phyloP scores from a whole-genome alignment of 2,888 invertebrate species.

The Xanthia icteritia region DNA sequence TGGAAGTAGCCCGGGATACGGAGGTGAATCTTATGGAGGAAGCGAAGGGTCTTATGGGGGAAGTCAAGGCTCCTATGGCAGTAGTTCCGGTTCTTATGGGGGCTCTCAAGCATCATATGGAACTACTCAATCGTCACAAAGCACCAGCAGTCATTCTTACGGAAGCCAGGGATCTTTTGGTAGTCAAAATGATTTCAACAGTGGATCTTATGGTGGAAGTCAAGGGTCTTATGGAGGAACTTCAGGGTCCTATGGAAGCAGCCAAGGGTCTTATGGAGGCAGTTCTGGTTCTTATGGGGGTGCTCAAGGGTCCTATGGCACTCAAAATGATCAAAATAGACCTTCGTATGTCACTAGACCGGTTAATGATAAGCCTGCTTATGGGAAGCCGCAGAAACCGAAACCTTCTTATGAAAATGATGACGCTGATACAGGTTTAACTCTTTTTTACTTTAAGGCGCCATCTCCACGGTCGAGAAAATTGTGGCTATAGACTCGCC shows the following conservation, averaged over 20 bases:
- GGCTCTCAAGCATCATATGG: constrained; percentile 42
- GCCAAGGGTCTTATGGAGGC: constrained; percentile 32
- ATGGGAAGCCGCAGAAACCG: constrained; percentile 59
- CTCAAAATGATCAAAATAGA: constrained; percentile 45
- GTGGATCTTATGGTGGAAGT: constrained; percentile 38
- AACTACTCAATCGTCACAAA: constrained; percentile 37
- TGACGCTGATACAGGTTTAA: constrained; percentile 38
- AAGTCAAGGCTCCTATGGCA: constrained; percentile 50
- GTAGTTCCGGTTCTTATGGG: constrained; percentile 38
- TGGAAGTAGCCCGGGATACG: constrained; percentile 30
- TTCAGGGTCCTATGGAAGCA: constrained; percentile 36
- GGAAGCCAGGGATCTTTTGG: constrained; percentile 29
- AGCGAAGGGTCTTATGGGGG: constrained; percentile 45
- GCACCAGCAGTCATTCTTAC: constrained; percentile 22
- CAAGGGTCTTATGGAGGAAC: constrained; percentile 35
- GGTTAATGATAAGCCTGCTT: constrained; percentile 38
- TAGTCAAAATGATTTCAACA: constrained; percentile 28
- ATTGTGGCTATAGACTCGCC: no score
- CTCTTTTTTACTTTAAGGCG: no score
- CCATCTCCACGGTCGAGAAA: no score
- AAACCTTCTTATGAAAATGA: constrained; percentile 58
- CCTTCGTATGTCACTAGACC: constrained; percentile 51
- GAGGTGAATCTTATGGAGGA: constrained; percentile 45
- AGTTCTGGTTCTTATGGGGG: constrained; percentile 46
- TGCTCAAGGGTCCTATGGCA: constrained; percentile 26